Evolutionary conservation across 2,113 vertebrate species (phyloP), one percentile per base, ranked within the genome.

Genomic region (Pseudopodoces humilis): DNA sequence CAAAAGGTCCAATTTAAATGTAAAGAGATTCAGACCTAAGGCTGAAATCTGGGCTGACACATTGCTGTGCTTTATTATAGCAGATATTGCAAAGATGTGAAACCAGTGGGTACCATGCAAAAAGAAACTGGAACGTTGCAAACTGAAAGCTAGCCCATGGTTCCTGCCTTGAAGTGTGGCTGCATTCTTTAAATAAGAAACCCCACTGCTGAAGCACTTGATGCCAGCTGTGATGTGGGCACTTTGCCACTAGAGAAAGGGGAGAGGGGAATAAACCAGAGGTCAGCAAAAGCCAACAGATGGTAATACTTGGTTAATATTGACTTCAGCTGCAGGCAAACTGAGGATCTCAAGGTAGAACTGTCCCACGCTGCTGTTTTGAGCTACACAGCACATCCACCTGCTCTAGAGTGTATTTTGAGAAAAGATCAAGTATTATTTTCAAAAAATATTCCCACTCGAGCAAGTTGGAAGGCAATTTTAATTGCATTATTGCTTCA

Each of bases 401-500:
- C 91, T 91, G 92, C 80, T 96, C 60, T 31, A 37, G 21, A 94
- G 58, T 78, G 28, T 72, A 85, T 94, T 96, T 92, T 94, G 58
- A 96, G 75, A 89, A 95, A 79, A 92, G 35, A 86, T 44, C 49
- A 95, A 96, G 83, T 60, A 43, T 50, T 83, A 65, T 52, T 90
- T 90, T 77, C 41, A 78, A 79, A 81, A 90, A 82, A 75, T 62
- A 70, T 65, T 68, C 67, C 74, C 52, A 95, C 35, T 76, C 1
- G 35, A 96, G 81, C 46, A 85, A 91, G 60, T 85, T 78, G 44
- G 63, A 86, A 88, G 69, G 91, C 46, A 62, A 94, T 93, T 96
- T 96, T 94, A 96, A 97, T 96, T 96, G 86, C 74, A 87, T 94
- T 92, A 94, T 77, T 88, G 46, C 81, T 84, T 96, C 95, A 95